Conservation (phyloP, 2,797 vertebrate genomes). For the Crenuchus spilurus region DNA sequence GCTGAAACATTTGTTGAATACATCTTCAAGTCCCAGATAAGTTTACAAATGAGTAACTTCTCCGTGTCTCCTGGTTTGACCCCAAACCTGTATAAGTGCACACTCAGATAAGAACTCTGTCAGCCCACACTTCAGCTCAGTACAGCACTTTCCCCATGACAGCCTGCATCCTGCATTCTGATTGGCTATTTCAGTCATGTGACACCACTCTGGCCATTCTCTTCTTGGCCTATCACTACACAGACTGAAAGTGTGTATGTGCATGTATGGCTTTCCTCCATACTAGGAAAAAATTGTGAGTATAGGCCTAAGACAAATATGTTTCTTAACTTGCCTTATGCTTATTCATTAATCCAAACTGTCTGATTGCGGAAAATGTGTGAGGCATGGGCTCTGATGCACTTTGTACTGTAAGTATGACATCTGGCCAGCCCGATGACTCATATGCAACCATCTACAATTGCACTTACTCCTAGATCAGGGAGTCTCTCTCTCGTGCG, state of each 20-base stretch:
- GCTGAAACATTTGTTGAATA: neutral
- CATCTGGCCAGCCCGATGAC: conserved; percentile 24
- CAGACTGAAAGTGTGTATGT: neutral
- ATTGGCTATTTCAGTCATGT: conserved; percentile 73
- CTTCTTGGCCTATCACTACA: conserved; percentile 50
- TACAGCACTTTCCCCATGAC: conserved; percentile 9
- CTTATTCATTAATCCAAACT: neutral
- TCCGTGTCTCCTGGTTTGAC: conserved; percentile 1
- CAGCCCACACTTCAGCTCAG: neutral
- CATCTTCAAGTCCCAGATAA: neutral
- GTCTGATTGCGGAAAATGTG: neutral
- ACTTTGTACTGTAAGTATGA: neutral
- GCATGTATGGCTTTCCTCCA: neutral
- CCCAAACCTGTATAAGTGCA: neutral
- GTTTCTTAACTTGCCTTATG: neutral
- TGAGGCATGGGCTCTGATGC: neutral
- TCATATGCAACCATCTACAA: conserved; percentile 3
- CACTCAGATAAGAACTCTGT: conserved; percentile 16
- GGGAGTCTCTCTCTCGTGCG: neutral
- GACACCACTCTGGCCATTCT: conserved; percentile 78
- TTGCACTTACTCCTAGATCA: neutral
- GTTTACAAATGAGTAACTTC: neutral
- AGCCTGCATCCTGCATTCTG: conserved; percentile 47
- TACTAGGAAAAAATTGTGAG: neutral
- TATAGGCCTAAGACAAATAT: neutral